phyloP scores from a whole-genome alignment of 1,140 invertebrate genomes.

The Euwallacea fornicatus region DNA sequence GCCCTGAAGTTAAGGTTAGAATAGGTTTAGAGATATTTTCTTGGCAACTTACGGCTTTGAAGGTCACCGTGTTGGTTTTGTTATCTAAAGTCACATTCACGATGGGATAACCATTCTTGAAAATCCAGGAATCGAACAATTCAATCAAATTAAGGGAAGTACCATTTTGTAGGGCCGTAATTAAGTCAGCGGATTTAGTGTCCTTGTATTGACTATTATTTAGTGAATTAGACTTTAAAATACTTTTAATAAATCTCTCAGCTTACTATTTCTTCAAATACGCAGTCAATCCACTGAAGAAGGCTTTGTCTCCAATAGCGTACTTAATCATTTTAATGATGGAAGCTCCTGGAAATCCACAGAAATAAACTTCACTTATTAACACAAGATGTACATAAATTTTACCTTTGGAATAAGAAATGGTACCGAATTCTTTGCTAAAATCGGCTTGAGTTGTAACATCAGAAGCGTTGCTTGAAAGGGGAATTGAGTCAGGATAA shows the following conservation, averaged over 20 bases:
- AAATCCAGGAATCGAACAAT: conserved; percentile 52
- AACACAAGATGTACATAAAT: not conserved
- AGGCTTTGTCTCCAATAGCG: conserved; percentile 65
- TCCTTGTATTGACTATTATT: conserved; percentile 6
- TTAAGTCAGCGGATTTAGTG: not conserved
- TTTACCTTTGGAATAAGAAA: conserved; percentile 61
- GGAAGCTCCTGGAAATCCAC: conserved; percentile 55
- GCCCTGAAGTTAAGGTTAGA: conserved; percentile 24
- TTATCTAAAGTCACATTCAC: conserved; percentile 18
- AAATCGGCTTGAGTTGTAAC: conserved; percentile 45
- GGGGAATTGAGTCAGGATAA: conserved; percentile 41
- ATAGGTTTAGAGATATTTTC: not conserved
- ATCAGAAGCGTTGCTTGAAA: conserved; percentile 46
- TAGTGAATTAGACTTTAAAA: conserved; percentile 1
- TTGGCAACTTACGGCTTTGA: conserved; percentile 13
- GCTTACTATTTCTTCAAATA: conserved; percentile 59
- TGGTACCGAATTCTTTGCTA: conserved; percentile 59
- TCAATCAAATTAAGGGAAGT: conserved; percentile 47
- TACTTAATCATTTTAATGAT: conserved; percentile 76
- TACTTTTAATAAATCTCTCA: not conserved
- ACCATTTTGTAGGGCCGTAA: not conserved
- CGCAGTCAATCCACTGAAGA: conserved; percentile 61
- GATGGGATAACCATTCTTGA: conserved; percentile 20
- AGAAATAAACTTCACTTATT: not conserved
- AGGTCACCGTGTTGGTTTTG: not conserved